phyloP scores from a whole-genome alignment of 2,797 vertebrate species.

The Microchirus variegatus region DNA sequence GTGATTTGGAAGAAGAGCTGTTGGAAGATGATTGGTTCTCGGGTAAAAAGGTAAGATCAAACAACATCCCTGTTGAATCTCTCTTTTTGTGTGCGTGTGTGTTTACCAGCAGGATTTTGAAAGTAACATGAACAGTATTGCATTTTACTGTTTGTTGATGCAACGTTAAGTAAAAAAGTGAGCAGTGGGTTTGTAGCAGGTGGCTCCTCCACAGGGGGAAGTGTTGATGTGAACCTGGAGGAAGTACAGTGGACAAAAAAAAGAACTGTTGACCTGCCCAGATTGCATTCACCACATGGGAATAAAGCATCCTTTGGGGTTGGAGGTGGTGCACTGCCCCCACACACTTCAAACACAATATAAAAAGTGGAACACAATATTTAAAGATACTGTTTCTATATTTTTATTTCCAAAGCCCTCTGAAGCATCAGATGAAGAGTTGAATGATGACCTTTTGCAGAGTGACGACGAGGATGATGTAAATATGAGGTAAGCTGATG shows the following conservation, averaged over 20 bases:
- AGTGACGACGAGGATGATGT: conserved; percentile 94
- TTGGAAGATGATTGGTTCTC: conserved; percentile 92
- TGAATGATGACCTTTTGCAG: conserved; percentile 97
- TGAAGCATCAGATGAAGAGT: conserved; percentile 95
- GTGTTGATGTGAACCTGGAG: conserved; percentile 74
- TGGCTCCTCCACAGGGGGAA: conserved; percentile 65
- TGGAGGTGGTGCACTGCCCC: conserved; percentile 65
- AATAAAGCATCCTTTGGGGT: conserved; percentile 69
- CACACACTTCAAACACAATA: conserved; percentile 34
- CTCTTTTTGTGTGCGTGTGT: conserved; percentile 20
- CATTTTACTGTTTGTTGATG: conserved; percentile 12
- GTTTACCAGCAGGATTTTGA: conserved; percentile 14
- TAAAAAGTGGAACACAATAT: neutral
- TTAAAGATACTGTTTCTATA: neutral
- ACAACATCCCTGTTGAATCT: conserved; percentile 2
- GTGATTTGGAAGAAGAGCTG: conserved; percentile 96
- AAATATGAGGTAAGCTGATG: conserved; percentile 64
- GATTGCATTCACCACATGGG: conserved; percentile 73
- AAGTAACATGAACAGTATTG: conserved; percentile 25
- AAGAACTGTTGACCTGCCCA: conserved; percentile 64
- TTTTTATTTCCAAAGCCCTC: conserved; percentile 86
- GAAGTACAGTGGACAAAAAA: conserved; percentile 76
- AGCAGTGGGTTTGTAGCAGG: conserved; percentile 47
- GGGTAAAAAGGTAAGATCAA: conserved; percentile 90
- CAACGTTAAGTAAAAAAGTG: conserved; percentile 47